Percentiles rank a stretch among this genome's conserved stretches.
phyloP scores from a whole-genome alignment of 1,140 invertebrate genomes.

The Lutraria rhynchaena region DNA sequence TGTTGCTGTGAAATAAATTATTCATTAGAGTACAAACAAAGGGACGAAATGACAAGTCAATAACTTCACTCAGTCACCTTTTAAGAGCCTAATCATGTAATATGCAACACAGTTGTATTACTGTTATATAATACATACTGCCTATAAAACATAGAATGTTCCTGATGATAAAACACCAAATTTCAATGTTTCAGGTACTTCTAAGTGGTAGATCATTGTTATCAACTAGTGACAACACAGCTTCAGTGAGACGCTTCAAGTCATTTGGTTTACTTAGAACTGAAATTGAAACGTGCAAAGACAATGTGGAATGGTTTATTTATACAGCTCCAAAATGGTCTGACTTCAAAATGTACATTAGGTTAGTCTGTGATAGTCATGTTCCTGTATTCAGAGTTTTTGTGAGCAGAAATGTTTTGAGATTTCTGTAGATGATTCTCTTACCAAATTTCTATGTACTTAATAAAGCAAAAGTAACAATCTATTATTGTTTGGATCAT shows the following conservation, averaged over 20 bases:
- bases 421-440: no score
- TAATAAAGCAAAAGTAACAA: no score
- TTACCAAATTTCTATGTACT: no score
- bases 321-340: slow-evolving; percentile 60
- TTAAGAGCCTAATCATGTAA: background rate
- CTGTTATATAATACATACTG: background rate
- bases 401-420: no score
- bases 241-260: slow-evolving; percentile 71
- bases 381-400: no score
- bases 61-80: background rate
- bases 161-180: no score
- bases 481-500: no score
- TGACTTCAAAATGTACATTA: slow-evolving; percentile 62
- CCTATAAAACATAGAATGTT: background rate
- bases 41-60: background rate
- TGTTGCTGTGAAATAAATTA: background rate
- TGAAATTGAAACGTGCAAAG: slow-evolving; percentile 2
- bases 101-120: background rate
- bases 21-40: background rate
- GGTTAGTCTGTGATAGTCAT: slow-evolving; percentile 41
- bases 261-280: slow-evolving; percentile 66
- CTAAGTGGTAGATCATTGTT: slow-evolving; percentile 59
- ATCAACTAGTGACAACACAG: slow-evolving; percentile 58
- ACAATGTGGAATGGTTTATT: slow-evolving; percentile 57
- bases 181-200: slow-evolving; percentile 15